Base-by-base conservation (phyloP, 2,113 vertebrate species). In the Pelodiscus sinensis region DNA sequence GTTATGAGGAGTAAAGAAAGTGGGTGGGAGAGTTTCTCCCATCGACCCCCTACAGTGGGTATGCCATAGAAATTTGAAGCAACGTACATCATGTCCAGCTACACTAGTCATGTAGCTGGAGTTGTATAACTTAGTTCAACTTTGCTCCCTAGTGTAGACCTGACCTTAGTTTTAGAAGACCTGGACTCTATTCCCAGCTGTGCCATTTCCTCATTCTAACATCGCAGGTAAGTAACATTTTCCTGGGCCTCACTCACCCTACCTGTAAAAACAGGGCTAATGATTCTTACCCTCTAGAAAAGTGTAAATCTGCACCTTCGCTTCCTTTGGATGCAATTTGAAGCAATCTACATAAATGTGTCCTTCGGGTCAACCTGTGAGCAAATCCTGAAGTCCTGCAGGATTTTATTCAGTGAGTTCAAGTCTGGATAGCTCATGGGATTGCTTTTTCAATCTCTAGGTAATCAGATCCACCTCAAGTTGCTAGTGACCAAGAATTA, bases 401-500 rank as follows among this genome's bases (percentile, higher is more conserved):
- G 79, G 38, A 31, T 85, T 88, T 87, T 14, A 68, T 68, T n/a
- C 65, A 58, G 5, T 0, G 0, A 18, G 6, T 44, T 6, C 65
- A 21, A 1, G 29, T 11, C 73, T 50, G 24, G 3, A 2, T 1
- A 78, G 58, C 52, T 9, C 51, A 9, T 0, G 2, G 16, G 29
- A 9, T 19, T 27, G 68, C 35, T 19, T 31, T 0, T 35, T 79
- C 85, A 35, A 24, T 0, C 29, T 50, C 83, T 44, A 24, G 88
- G 68, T 79, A 83, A 22, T 1, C 81, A 38, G 81, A 52, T 68
- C 82, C 92, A 22, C 57, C 2, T 71, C 65, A 6, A 4, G 1
- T 73, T 6, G 25, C 1, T 1, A 9, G 50, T 0, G 0, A 44
- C 0, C 0, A 86, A 65, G n/a, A 92, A 71, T 58, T n/a, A 10